Percentiles rank a stretch among this genome's conserved stretches.
Conservation (phyloP, 2,797 vertebrate genomes). For the Sebastolobus alascanus region DNA sequence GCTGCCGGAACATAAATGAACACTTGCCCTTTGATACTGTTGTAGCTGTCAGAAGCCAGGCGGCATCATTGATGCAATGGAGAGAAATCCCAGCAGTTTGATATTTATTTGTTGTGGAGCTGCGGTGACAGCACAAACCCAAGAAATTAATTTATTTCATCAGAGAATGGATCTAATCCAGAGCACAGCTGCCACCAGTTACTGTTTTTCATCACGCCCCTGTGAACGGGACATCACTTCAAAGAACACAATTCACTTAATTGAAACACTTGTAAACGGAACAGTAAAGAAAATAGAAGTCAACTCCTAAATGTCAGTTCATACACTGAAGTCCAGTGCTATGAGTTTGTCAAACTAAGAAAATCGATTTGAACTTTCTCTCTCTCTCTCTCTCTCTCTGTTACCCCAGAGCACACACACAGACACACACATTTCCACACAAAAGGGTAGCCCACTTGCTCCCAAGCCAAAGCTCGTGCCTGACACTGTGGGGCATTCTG, state of each 20-base stretch:
- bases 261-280: slow-evolving; percentile 75
- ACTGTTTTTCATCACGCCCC: slow-evolving; percentile 58
- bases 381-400: neutral
- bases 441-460: slow-evolving; percentile 25
- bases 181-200: slow-evolving; percentile 41
- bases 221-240: slow-evolving; percentile 57
- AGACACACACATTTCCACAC: slow-evolving; percentile 33
- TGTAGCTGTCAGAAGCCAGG: slow-evolving; percentile 70
- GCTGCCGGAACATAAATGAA: slow-evolving; percentile 68
- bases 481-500: slow-evolving; percentile 49
- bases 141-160: slow-evolving; percentile 69
- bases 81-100: slow-evolving; percentile 72
- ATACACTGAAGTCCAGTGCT: slow-evolving; percentile 50
- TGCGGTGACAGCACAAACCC: slow-evolving; percentile 60
- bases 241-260: slow-evolving; percentile 73
- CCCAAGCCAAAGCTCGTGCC: slow-evolving; percentile 21
- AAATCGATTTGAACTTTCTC: slow-evolving; percentile 73
- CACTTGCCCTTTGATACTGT: slow-evolving; percentile 74
- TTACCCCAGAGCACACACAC: neutral
- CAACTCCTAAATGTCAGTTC: slow-evolving; percentile 75
- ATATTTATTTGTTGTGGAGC: slow-evolving; percentile 71
- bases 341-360: slow-evolving; percentile 73
- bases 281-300: slow-evolving; percentile 64
- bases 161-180: slow-evolving; percentile 62
- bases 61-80: slow-evolving; percentile 76